phyloP scores from a whole-genome alignment of 1,140 invertebrate species.

The Holcopasites calliopsidis region DNA sequence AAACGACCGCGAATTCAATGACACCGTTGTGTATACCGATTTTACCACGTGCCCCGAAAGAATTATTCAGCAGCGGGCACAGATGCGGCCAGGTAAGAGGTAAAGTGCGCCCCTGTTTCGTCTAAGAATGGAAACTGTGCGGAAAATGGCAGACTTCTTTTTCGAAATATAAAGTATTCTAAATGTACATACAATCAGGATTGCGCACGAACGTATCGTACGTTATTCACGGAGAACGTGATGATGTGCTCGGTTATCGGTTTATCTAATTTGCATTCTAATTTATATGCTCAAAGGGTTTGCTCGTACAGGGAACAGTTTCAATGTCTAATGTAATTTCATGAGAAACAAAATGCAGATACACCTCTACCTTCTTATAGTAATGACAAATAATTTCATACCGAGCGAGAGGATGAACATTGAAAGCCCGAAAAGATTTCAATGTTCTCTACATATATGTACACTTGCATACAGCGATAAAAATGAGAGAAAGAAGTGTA shows the following conservation, averaged over 20 bases:
- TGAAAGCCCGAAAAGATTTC: no score
- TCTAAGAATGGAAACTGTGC: neutral
- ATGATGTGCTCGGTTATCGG: no score
- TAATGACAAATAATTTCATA: no score
- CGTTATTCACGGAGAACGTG: neutral
- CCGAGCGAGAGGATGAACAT: no score
- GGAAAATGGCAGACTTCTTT: neutral
- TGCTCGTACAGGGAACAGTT: no score
- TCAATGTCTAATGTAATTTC: no score
- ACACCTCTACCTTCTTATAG: no score
- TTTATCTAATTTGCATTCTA: conserved; percentile 12
- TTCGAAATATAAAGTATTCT: neutral
- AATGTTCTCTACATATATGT: no score
- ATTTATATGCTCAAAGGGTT: neutral
- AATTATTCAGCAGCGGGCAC: conserved; percentile 1
- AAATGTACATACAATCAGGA: no score
- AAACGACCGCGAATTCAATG: neutral
- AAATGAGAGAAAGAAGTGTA: neutral
- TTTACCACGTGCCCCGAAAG: conserved; percentile 5
- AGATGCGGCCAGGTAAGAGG: neutral
- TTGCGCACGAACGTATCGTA: no score
- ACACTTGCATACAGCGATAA: no score
- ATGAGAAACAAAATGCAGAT: no score
- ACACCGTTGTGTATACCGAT: neutral
- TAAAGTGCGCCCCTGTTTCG: neutral